Conservation (phyloP, 1,140 invertebrate genomes). For the Sinonovacula constricta region DNA sequence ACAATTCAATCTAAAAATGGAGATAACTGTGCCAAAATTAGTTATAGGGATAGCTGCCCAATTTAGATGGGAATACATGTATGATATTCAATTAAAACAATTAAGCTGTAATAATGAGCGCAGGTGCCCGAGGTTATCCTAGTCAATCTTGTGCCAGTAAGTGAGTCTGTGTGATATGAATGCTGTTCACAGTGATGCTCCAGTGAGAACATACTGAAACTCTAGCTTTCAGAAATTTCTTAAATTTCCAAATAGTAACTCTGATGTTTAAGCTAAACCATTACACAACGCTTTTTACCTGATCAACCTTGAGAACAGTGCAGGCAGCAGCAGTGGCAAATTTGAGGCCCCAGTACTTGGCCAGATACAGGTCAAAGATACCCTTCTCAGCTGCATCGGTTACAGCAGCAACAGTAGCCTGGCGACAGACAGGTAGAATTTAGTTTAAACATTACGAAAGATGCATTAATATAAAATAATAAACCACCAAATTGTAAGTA, state of each 20-base stretch:
- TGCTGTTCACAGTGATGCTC: neutral
- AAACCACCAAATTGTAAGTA: neutral
- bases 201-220: too few species aligned
- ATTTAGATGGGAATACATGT: too few species aligned
- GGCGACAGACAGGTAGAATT: slow-evolving; percentile 42
- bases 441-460: neutral
- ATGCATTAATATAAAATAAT: neutral
- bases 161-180: neutral
- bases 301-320: slow-evolving; percentile 97
- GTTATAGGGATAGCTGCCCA: too few species aligned
- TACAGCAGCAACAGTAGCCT: slow-evolving; percentile 82
- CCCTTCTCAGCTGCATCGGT: slow-evolving; percentile 86
- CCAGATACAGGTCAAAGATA: slow-evolving; percentile 84
- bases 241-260: neutral
- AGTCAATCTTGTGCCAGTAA: neutral
- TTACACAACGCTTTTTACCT: slow-evolving; percentile 77
- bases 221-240: neutral
- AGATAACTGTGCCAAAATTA: too few species aligned
- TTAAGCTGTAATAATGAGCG: too few species aligned
- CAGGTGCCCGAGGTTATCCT: too few species aligned
- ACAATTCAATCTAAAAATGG: too few species aligned
- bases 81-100: too few species aligned
- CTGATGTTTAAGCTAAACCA: too few species aligned
- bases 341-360: slow-evolving; percentile 96
- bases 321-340: slow-evolving; percentile 95